Conservation (phyloP, 2,888 invertebrate genomes). For the Drosophila testacea region DNA sequence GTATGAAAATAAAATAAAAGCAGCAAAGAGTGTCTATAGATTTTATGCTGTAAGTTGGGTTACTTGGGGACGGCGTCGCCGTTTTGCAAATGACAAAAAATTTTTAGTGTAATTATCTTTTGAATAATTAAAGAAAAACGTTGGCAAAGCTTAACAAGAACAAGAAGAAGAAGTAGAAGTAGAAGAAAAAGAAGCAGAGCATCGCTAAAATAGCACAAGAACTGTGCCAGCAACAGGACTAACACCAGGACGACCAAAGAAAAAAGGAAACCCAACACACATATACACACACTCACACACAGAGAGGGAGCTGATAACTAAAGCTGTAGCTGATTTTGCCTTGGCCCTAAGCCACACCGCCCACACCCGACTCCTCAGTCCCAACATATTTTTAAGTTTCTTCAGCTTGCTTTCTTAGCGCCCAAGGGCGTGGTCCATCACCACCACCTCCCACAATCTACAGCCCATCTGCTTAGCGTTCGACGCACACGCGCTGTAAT, state of each 20-base stretch:
- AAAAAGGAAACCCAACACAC: slow-evolving; percentile 13
- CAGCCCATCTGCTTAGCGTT: slow-evolving; percentile 49
- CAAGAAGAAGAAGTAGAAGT: background rate
- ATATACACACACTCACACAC: slow-evolving; percentile 13
- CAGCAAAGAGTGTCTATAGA: slow-evolving; percentile 62
- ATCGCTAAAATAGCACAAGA: slow-evolving; percentile 53
- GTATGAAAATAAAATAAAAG: slow-evolving; percentile 17
- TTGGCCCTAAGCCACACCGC: slow-evolving; percentile 21
- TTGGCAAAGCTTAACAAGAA: slow-evolving; percentile 65
- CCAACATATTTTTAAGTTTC: slow-evolving; percentile 70
- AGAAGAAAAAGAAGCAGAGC: slow-evolving; percentile 24
- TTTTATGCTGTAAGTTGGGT: slow-evolving; percentile 58
- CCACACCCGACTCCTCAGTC: slow-evolving; percentile 14
- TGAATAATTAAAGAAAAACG: slow-evolving; percentile 82
- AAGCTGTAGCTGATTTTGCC: slow-evolving; percentile 37
- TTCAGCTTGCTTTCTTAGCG: slow-evolving; percentile 26
- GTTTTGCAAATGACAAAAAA: slow-evolving; percentile 65
- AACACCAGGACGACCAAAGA: slow-evolving; percentile 33
- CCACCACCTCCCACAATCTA: background rate
- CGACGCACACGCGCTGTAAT: slow-evolving; percentile 68
- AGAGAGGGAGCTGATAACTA: slow-evolving; percentile 49
- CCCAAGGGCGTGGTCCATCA: slow-evolving; percentile 29
- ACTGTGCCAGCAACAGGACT: slow-evolving; percentile 51
- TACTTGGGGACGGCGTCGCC: slow-evolving; percentile 52
- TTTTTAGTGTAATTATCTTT: slow-evolving; percentile 82